Evolutionary conservation across 1,140 invertebrate species (phyloP).

Genomic region (Eurytemora carolleeae): DNA sequence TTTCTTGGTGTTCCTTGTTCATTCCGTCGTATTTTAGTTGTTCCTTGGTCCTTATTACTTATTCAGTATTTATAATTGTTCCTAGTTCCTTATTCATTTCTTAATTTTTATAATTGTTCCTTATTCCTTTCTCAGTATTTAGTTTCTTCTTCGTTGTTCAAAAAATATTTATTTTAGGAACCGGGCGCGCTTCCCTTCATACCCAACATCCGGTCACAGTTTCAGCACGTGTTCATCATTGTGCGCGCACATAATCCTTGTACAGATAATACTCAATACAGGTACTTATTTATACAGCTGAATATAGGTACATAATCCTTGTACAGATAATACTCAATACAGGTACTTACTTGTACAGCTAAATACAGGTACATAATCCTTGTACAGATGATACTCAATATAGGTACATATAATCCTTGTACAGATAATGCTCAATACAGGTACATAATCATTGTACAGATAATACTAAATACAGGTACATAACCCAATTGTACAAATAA

Average conservation of each 20-base stretch:
- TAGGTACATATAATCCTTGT: constrained; percentile 28
- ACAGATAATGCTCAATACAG: too few species aligned
- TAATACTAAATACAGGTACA: constrained; percentile 54
- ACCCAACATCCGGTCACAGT: constrained; percentile 80
- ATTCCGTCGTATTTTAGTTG: too few species aligned
- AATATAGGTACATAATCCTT: constrained; percentile 67
- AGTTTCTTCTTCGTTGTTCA: too few species aligned
- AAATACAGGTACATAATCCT: constrained; percentile 69
- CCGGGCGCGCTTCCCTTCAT: constrained; percentile 79
- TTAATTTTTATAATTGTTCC: too few species aligned
- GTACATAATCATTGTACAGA: constrained; percentile 76
- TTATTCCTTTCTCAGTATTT: too few species aligned
- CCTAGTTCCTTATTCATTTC: too few species aligned
- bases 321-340: constrained; percentile 69
- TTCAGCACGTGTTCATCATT: constrained; percentile 94
- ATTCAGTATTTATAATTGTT: too few species aligned
- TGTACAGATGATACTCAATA: constrained; percentile 75
- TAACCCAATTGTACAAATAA: neutral
- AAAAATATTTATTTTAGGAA: constrained; percentile 35
- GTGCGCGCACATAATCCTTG: constrained; percentile 73
- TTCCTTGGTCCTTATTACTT: too few species aligned
- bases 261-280: constrained; percentile 66
- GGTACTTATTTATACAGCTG: constrained; percentile 83
- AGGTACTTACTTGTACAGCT: constrained; percentile 76
- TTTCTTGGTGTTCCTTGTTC: too few species aligned